Evolutionary conservation across 2,888 invertebrate genomes (phyloP), one percentile per base, ranked within the genome.

Genomic region (Zaprionus lineosus): DNA sequence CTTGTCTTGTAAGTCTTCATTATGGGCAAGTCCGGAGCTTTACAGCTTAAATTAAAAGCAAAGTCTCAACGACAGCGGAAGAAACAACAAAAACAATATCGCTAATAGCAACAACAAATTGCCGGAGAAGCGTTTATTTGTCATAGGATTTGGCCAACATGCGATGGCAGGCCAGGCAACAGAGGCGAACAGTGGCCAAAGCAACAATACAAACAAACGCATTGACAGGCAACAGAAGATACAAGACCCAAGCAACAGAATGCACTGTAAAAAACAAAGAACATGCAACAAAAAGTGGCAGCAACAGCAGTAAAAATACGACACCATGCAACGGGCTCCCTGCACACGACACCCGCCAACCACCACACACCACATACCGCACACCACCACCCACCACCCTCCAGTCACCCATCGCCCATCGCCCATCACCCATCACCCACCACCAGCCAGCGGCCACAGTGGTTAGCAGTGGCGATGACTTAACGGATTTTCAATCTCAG

Each of bases 401-500:
- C n/a, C n/a, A n/a, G n/a, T n/a, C n/a, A n/a, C n/a, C n/a, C n/a
- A n/a, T n/a, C n/a, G n/a, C n/a, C n/a, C n/a, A n/a, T n/a, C n/a
- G n/a, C n/a, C n/a, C n/a, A n/a, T n/a, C n/a, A n/a, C n/a, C n/a
- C n/a, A n/a, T n/a, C n/a, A n/a, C n/a, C n/a, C n/a, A n/a, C n/a
- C n/a, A n/a, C n/a, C n/a, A 58, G 52, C 48, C 81, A 73, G 60
- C 51, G 59, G 61, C 77, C 78, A 74, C 78, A 77, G 79, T 67
- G 78, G 79, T 74, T 85, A 83, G 79, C 79, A 64, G 63, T 72
- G 84, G 79, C 84, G 77, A 85, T 83, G 86, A 83, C 86, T 85
- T 81, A 86, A 81, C 86, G 86, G 81, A 85, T 81, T 81, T 81
- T 70, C 82, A 84, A 81, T 81, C 84, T 78, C 85, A 82, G 76